A percentile compares a stretch with the other conserved stretches of the same genome.
These are phyloP conservation scores for Chlorops oryzae DNA, from an alignment of 1,140 invertebrate species.

Conservation along the genomic window DNA sequence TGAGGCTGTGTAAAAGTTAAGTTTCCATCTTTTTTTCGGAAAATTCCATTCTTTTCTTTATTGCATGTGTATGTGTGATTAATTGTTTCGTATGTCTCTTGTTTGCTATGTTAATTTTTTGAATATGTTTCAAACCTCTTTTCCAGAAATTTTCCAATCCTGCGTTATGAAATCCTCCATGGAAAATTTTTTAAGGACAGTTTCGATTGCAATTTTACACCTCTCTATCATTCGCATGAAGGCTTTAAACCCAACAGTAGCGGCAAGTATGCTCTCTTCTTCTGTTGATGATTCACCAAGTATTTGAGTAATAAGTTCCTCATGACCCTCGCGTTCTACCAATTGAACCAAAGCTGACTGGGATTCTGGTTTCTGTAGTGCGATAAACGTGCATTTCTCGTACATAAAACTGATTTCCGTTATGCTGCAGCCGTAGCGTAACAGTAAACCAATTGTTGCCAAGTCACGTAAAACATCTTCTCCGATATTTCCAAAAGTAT, in stretches of 20 bases:
- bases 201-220: conserved; percentile 71
- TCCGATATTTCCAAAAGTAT: conserved; percentile 69
- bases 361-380: conserved; percentile 66
- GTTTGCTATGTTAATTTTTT: no score
- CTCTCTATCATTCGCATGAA: conserved; percentile 78
- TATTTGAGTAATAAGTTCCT: conserved; percentile 70
- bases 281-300: conserved; percentile 69
- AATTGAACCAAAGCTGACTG: conserved; percentile 75
- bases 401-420: conserved; percentile 72
- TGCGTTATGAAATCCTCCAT: conserved; percentile 74
- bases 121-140: conserved; percentile 42
- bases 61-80: no score
- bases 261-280: conserved; percentile 66
- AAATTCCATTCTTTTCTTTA: no score
- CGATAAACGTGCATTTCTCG: conserved; percentile 69
- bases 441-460: conserved; percentile 70
- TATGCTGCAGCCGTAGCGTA: conserved; percentile 66
- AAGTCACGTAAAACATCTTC: conserved; percentile 71
- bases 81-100: no score
- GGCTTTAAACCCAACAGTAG: conserved; percentile 72
- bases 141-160: conserved; percentile 60
- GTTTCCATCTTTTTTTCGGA: no score
- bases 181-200: conserved; percentile 71
- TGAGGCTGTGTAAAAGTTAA: no score
- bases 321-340: conserved; percentile 73